Conservation (phyloP, 2,797 vertebrate genomes). For the Sebastes vulpes region DNA sequence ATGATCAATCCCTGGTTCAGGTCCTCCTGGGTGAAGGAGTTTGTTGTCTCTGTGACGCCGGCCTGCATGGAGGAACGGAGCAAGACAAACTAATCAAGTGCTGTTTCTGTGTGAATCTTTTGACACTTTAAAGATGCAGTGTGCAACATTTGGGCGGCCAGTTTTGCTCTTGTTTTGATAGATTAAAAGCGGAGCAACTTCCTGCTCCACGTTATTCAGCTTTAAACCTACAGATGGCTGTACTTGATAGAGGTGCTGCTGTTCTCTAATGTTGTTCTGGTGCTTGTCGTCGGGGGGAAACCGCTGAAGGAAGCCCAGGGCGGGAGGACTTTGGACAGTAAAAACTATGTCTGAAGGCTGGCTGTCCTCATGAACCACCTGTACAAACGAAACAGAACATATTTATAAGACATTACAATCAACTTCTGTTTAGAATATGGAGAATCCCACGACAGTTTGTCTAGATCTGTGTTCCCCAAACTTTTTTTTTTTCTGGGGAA, state of each 20-base stretch:
- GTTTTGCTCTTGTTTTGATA: not conserved
- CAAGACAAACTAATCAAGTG: not conserved
- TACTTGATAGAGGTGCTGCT: slow-evolving; percentile 50
- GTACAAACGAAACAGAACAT: slow-evolving; percentile 28
- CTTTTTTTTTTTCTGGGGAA: too few relatives aligned
- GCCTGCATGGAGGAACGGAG: slow-evolving; percentile 26
- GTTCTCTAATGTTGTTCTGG: slow-evolving; percentile 4
- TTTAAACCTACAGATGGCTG: not conserved
- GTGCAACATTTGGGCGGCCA: not conserved
- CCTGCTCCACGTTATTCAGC: not conserved
- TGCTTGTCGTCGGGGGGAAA: slow-evolving; percentile 57
- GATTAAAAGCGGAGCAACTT: not conserved
- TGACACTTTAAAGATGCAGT: not conserved
- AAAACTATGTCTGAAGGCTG: slow-evolving; percentile 88
- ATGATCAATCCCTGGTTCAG: slow-evolving; percentile 85
- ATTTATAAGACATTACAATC: too few relatives aligned
- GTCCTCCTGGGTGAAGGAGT: slow-evolving; percentile 90
- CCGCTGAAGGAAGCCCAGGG: slow-evolving; percentile 83
- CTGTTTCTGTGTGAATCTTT: not conserved
- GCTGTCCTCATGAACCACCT: slow-evolving; percentile 89
- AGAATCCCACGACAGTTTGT: not conserved
- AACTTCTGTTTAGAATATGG: not conserved
- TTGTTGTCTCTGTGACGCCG: slow-evolving; percentile 39
- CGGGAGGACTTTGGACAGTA: slow-evolving; percentile 80
- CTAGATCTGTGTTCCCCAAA: too few relatives aligned